These are phyloP conservation scores for Drosophila antonietae DNA, from an alignment of 2,888 invertebrate genomes.

Conservation along the genomic window DNA sequence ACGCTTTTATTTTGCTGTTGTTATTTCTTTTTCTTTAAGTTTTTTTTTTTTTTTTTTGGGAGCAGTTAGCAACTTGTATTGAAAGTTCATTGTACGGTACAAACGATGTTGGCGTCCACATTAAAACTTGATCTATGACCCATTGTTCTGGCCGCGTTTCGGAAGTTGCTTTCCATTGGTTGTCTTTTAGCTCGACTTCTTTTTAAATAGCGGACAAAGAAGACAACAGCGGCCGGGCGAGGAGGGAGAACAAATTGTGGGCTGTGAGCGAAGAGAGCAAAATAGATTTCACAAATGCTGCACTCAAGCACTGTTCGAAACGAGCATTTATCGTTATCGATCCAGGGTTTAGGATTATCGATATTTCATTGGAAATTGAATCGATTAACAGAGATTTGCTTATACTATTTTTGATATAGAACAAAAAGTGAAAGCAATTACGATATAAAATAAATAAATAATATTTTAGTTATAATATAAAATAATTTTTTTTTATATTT, in stretches of 20 bases:
- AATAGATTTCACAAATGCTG: not conserved
- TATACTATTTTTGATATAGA: not conserved
- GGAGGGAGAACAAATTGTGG: constrained; percentile 14
- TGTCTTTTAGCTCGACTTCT: constrained; percentile 52
- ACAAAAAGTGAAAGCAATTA: not conserved
- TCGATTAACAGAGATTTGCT: not conserved
- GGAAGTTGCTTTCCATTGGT: constrained; percentile 62
- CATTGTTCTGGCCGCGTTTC: constrained; percentile 70
- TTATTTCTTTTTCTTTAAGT: not conserved
- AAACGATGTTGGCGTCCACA: constrained; percentile 55
- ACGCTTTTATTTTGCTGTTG: constrained; percentile 3
- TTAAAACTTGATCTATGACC: constrained; percentile 77
- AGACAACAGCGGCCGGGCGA: not conserved
- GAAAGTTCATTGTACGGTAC: constrained; percentile 74
- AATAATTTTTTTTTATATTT: too few relatives aligned
- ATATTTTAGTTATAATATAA: too few relatives aligned
- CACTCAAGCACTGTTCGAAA: not conserved
- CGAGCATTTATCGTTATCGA: not conserved
- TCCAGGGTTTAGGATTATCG: not conserved
- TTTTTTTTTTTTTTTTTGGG: constrained; percentile 29
- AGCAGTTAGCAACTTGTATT: constrained; percentile 57
- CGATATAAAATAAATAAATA: too few relatives aligned
- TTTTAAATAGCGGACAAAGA: constrained; percentile 10
- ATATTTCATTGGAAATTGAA: not conserved
- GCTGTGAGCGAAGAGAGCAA: not conserved